Evolutionary conservation across 2,113 vertebrate species (phyloP), one percentile per base, ranked within the genome.

Genomic region (Proterorhinus semilunaris): DNA sequence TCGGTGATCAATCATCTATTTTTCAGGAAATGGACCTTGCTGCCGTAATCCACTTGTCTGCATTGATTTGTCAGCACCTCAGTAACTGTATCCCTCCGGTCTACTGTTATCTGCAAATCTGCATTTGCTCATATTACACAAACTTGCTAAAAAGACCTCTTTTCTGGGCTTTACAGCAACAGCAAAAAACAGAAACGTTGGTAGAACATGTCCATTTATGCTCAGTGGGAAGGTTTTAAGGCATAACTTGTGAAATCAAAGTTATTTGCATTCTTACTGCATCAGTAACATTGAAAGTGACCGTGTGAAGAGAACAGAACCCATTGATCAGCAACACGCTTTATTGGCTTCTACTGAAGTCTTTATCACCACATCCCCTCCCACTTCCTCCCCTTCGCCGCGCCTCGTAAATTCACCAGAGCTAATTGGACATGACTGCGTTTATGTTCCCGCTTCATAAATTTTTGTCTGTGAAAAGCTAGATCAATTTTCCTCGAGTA

Each of bases 341-440:
- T 85, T 89, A 89, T 86, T 85, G 86, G 85, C 76, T 89, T 87
- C 79, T 61, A 53, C 77, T 85, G 75, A 88, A 79, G 87, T 87
- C 87, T 89, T 91, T 87, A 90, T 91, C 83, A 74, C 82, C 77
- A 0, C 65, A 57, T 82, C 78, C 69, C 83, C 83, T 80, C 84
- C 81, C 75, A 85, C 75, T 83, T 78, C 85, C 84, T 78, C 65
- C 48, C 78, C 66, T 57, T 63, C 46, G 63, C 72, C 68, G 78
- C 46, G 47, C 79, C 88, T 88, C 78, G 74, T 91, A 90, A 89
- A 87, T 90, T 79, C 84, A 65, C 68, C 64, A 72, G 67, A 64
- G 88, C 87, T 92, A 92, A 92, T 90, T 92, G 91, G 86, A 91
- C 88, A 86, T 89, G 90, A 91, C 90, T 87, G 88, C 79, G 76